Conservation (phyloP, 2,888 invertebrate genomes). For the Cephus nigrinus region DNA sequence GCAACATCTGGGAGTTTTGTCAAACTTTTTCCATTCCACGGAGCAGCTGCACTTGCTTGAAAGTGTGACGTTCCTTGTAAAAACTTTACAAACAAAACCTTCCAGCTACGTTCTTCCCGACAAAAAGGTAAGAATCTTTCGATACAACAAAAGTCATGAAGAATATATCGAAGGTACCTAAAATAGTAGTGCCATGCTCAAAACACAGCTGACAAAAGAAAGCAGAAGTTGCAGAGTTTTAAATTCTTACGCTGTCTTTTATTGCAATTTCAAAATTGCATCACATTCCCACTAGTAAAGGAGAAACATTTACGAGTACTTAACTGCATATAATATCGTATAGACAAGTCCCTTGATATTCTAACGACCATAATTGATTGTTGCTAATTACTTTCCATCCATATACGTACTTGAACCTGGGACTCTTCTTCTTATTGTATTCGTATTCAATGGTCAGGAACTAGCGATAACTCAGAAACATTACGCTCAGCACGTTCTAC, state of each 20-base stretch:
- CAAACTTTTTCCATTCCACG: background rate
- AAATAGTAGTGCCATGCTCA: background rate
- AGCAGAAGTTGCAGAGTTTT: background rate
- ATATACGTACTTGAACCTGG: background rate
- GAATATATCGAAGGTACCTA: background rate
- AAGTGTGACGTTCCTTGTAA: background rate
- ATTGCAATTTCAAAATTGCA: background rate
- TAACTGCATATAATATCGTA: background rate
- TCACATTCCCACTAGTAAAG: no score
- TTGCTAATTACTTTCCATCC: background rate
- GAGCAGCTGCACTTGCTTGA: constrained; percentile 3
- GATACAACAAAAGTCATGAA: background rate
- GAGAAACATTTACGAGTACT: background rate
- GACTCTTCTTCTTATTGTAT: background rate
- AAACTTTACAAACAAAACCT: background rate
- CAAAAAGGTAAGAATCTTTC: background rate
- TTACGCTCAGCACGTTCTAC: background rate
- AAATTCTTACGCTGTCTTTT: background rate
- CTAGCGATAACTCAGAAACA: background rate
- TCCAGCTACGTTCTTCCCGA: background rate
- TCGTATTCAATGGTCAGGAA: background rate
- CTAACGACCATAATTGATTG: background rate
- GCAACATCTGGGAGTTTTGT: background rate
- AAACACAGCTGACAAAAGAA: background rate
- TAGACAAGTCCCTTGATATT: background rate